Base-by-base conservation (phyloP, 1,140 invertebrate species). In the Thereuonema tuberculata region DNA sequence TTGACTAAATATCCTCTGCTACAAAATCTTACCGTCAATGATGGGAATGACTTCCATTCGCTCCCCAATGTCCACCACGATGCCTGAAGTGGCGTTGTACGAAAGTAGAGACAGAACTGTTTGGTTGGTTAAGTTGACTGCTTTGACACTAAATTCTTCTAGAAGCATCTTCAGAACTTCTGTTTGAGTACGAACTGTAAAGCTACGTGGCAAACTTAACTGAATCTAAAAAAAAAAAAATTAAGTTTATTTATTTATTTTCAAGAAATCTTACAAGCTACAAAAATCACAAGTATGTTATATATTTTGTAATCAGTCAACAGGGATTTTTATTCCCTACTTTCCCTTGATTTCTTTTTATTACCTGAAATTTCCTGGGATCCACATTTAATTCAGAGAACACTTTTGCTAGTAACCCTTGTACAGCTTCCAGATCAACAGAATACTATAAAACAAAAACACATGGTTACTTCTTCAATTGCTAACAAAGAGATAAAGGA, bases 41-140 rank as follows among this genome's bases (percentile, higher is more conserved):
- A 82, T 77, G 25, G 81, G 80, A 54, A 82, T 68, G 58, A 83
- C 77, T 63, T 82, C 80, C 60, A 82, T 73, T 56, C 80, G 67
- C 59, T 84, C 80, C 21, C 82, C 82, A 61, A 84, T 74, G 67
- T 84, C 81, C 2, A 82, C 79, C 47, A 84, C 76, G 58, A 84
- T 77, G 46, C 82, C 82, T 21, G 80, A 81, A 2, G 77, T 79
- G 2, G 79, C 74, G 52, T 80, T 79, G 67, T 84, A 83, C 2
- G 80, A 77, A 68, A 81, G 82, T 1, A 84, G 72, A 29, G 80
- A 73, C 48, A 81, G 67, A n/a, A 80, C 72, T 50, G 79, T 74
- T 68, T 84, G 82, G 61, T 78, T 72, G 14, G 78, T 77, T 64
- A 82, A 77, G 65, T 75, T 78, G 12, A 77, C 77, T 15, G 72